phyloP scores from a whole-genome alignment of 2,797 vertebrate genomes.

The Amphiprion clarkii region DNA sequence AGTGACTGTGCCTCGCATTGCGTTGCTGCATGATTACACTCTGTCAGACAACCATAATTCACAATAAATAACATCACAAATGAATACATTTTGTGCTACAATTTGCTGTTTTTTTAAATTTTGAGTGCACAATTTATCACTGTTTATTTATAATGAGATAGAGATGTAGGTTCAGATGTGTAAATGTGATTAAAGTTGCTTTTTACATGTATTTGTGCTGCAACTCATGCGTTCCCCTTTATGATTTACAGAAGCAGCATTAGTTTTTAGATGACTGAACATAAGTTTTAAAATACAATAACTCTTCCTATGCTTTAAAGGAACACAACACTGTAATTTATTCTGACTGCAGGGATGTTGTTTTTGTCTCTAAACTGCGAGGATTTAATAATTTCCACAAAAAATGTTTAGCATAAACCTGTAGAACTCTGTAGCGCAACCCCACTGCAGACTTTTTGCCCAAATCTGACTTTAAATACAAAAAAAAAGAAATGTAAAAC shows the following conservation, averaged over 20 bases:
- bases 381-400: not conserved
- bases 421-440: not conserved
- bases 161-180: not conserved
- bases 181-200: not conserved
- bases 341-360: not conserved
- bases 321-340: not conserved
- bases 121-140: too few relatives aligned
- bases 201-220: not conserved
- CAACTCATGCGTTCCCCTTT: not conserved
- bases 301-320: too few relatives aligned
- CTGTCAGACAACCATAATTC: too few relatives aligned
- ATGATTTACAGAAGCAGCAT: not conserved
- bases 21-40: too few relatives aligned
- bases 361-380: not conserved
- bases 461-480: conserved; percentile 5
- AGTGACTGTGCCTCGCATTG: too few relatives aligned
- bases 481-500: not conserved
- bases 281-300: too few relatives aligned
- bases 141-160: too few relatives aligned
- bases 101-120: too few relatives aligned
- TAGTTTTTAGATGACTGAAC: not conserved
- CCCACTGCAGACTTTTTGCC: conserved; percentile 13
- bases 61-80: too few relatives aligned
- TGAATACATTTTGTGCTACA: too few relatives aligned
- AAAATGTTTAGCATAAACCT: not conserved